phyloP scores from a whole-genome alignment of 2,113 vertebrate species.

The Melozone crissalis region DNA sequence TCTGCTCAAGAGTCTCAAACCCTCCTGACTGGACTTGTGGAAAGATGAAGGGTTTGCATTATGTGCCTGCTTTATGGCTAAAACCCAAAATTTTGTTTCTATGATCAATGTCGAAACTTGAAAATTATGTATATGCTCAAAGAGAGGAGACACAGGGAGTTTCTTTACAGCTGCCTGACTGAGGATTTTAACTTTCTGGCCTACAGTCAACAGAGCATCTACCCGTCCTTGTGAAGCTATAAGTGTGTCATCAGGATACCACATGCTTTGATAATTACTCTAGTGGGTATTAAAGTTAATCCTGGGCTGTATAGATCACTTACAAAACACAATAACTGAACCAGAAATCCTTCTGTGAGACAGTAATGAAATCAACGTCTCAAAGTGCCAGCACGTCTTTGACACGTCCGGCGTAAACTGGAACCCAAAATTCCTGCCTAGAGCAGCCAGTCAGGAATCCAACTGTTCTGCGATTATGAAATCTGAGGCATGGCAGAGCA shows the following conservation, averaged over 20 bases:
- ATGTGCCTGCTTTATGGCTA: neutral
- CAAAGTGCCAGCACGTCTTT: conserved; percentile 56
- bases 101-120: neutral
- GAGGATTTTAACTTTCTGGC: conserved; percentile 17
- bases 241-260: conserved; percentile 66
- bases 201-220: conserved; percentile 13
- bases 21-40: neutral
- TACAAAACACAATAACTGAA: conserved; percentile 74
- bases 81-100: neutral
- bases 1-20: neutral
- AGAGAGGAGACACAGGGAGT: neutral
- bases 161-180: neutral
- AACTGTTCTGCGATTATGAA: conserved; percentile 41
- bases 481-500: conserved; percentile 56
- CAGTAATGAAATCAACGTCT: conserved; percentile 68
- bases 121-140: neutral
- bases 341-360: conserved; percentile 71
- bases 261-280: conserved; percentile 69
- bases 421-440: conserved; percentile 39
- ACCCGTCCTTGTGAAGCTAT: conserved; percentile 32
- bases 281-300: conserved; percentile 74
- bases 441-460: conserved; percentile 48
- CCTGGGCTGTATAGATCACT: conserved; percentile 73
- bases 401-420: conserved; percentile 53
- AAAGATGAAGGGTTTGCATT: neutral